Evolutionary conservation across 2,888 invertebrate species (phyloP).

Genomic region (Pterobdella sp.): DNA sequence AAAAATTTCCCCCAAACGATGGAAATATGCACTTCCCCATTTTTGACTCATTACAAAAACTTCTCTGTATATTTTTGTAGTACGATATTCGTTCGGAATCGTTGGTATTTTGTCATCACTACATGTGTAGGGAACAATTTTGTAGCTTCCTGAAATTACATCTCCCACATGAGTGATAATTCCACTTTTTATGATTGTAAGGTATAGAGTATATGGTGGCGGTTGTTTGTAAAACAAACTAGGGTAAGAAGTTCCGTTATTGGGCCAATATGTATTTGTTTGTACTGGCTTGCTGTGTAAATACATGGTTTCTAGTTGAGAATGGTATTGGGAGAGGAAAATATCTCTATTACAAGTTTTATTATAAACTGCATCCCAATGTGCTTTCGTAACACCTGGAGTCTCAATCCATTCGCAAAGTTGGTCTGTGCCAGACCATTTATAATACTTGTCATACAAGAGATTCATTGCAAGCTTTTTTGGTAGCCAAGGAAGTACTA

Average conservation of each 20-base stretch:
- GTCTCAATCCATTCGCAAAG: conserved; percentile 36
- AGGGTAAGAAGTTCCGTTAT: conserved; percentile 36
- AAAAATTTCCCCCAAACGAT: conserved; percentile 36
- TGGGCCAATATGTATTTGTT: conserved; percentile 37
- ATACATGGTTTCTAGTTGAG: conserved; percentile 35
- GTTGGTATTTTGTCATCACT: conserved; percentile 34
- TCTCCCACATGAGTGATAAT: conserved; percentile 36
- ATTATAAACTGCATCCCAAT: conserved; percentile 38
- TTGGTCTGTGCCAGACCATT: conserved; percentile 35
- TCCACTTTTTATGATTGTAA: conserved; percentile 35
- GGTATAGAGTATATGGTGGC: conserved; percentile 35
- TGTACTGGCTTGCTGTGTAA: conserved; percentile 38
- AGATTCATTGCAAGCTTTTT: conserved; percentile 30
- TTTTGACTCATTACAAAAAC: conserved; percentile 38
- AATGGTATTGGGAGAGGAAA: neutral
- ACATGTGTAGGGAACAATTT: conserved; percentile 37
- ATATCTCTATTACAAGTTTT: conserved; percentile 30
- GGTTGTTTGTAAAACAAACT: conserved; percentile 30
- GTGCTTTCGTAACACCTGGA: conserved; percentile 36
- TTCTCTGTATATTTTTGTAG: conserved; percentile 34
- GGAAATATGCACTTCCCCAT: conserved; percentile 37
- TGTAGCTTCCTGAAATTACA: conserved; percentile 34
- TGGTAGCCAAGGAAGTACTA: conserved; percentile 33
- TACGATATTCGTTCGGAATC: conserved; percentile 29
- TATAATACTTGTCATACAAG: conserved; percentile 32